phyloP scores from a whole-genome alignment of 35 echinoderm and acorn worm species.

The Ophioderma brevispina region DNA sequence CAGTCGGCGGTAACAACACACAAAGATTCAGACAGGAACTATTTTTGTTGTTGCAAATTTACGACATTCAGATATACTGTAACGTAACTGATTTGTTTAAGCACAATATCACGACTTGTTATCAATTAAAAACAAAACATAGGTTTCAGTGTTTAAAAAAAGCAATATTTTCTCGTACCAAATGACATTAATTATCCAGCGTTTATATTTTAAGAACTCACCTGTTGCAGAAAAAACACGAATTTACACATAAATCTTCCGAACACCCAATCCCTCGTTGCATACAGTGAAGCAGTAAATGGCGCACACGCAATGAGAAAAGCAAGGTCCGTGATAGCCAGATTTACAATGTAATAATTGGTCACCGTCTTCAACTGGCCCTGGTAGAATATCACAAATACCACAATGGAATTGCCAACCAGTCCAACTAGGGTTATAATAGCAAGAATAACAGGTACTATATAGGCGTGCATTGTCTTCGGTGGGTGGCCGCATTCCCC shows the following conservation, averaged over 20 bases:
- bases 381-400: slow-evolving; percentile 80
- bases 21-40: too few relatives aligned
- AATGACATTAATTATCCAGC: too few relatives aligned
- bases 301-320: slow-evolving; percentile 87
- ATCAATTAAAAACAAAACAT: too few relatives aligned
- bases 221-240: slow-evolving; percentile 90
- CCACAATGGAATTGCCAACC: slow-evolving; percentile 79
- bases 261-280: slow-evolving; percentile 60
- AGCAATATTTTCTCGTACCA: too few relatives aligned
- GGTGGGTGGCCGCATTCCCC: background rate
- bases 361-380: slow-evolving; percentile 92
- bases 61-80: too few relatives aligned
- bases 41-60: too few relatives aligned
- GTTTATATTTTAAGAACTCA: slow-evolving; percentile 13
- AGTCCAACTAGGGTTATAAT: slow-evolving; percentile 81
- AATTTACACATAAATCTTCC: slow-evolving; percentile 88
- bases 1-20: too few relatives aligned
- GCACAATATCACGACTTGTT: too few relatives aligned
- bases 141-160: too few relatives aligned
- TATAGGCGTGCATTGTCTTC: slow-evolving; percentile 1
- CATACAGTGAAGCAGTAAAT: slow-evolving; percentile 70
- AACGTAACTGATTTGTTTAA: too few relatives aligned
- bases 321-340: slow-evolving; percentile 89
- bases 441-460: slow-evolving; percentile 73
- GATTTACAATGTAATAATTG: slow-evolving; percentile 96